phyloP scores from a whole-genome alignment of 1,140 invertebrate genomes.

The Brachionus asplanchnoidis region DNA sequence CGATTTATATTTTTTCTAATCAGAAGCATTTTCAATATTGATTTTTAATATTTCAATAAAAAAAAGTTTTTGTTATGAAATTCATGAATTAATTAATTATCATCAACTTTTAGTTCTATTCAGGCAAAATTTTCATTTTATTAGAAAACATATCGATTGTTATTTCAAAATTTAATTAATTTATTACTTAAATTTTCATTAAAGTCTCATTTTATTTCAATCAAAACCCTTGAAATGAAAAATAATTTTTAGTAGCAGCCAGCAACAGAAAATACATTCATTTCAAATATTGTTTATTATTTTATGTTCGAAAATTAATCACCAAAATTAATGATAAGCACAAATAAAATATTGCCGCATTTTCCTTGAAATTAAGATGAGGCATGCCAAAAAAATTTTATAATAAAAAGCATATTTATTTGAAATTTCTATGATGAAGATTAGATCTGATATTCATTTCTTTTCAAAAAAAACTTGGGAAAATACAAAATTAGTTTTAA shows the following conservation, averaged over 20 bases:
- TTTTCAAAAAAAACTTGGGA: too few relatives aligned
- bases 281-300: background rate
- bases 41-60: background rate
- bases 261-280: background rate
- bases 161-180: background rate
- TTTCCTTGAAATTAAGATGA: background rate
- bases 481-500: too few relatives aligned
- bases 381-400: background rate
- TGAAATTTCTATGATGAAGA: background rate
- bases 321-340: background rate
- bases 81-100: background rate
- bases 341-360: background rate
- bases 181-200: background rate
- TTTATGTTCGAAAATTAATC: background rate
- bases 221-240: background rate
- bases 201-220: background rate
- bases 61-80: background rate
- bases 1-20: background rate
- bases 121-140: background rate
- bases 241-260: background rate
- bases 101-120: background rate
- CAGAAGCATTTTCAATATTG: background rate
- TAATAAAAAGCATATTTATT: background rate
- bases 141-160: background rate
- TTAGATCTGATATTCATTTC: too few relatives aligned